Base-by-base conservation (phyloP, 1,140 invertebrate species). In the Heterodera carotae region DNA sequence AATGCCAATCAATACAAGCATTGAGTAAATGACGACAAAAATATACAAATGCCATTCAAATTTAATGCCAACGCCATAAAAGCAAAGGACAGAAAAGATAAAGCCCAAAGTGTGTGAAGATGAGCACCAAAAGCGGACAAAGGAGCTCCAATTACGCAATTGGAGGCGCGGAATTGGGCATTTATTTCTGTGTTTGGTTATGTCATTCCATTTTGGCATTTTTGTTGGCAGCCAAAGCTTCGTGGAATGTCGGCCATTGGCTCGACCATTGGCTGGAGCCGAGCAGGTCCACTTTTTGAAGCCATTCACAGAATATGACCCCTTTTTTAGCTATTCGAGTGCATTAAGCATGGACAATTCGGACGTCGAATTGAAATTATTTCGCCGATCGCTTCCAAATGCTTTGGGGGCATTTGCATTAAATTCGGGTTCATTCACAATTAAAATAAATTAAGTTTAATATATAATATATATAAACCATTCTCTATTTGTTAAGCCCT, bases 351-450 rank as follows among this genome's bases (percentile, higher is more conserved):
- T 83, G 27, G 81, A 82, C 43, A 82, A 82, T 81, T 82, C 81
- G 36, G 81, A 82, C 60, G n/a, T 81, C 34, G 81, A 82, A 36
- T 82, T 76, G 81, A 84, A 84, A 73, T 31, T 82, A 15, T 84
- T 84, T 43, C 70, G 83, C 18, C 39, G 4, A 29, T 53, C 75
- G 18, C 34, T 79, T 71, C n/a, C 27, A 31, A 33, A 84, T 31
- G 70, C 36, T 12, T n/a, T 81, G 5, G 18, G 31, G n/a, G 68
- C 64, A 5, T 78, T 53, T 66, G 10, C 25, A 8, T 36, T 81
- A 75, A 80, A 81, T 79, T 76, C 69, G 59, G 81, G 81, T 81
- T 74, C 27, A 31, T 84, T 36, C 25, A 8, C 4, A 66, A 34
- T 25, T 48, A 33, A 82, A n/a, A n/a, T n/a, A n/a, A n/a, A n/a